Base-by-base conservation (phyloP, 2,888 invertebrate species). In the Lepidochitona cinerea region DNA sequence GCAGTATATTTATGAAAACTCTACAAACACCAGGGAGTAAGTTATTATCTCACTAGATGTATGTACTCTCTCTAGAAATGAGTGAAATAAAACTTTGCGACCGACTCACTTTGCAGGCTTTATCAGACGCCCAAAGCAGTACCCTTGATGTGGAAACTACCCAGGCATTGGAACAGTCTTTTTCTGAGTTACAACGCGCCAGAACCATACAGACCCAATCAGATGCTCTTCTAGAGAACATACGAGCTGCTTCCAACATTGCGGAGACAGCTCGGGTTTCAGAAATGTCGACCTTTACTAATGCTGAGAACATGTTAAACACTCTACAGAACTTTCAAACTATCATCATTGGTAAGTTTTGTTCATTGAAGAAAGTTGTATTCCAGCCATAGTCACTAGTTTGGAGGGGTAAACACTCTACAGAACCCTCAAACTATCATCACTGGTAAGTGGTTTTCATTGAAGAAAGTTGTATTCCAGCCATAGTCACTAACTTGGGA, bases 271-370 rank as follows among this genome's bases (percentile, higher is more conserved):
- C 73, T 14, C 36, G 52, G 41, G 32, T 18, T 7, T n/a, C 33
- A n/a, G 64, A 53, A 12, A 7, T 36, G 29, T 52, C n/a, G 9
- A n/a, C 49, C 9, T 73, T 73, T 37, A n/a, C 41, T 53, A 49
- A 37, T 26, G 73, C 73, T 7, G 29, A 69, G 9, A 53, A 52
- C 7, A 73, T 73, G 73, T 29, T 49, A 37, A 64, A 65, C n/a
- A 70, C 70, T 4, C 52, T 73, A 70, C 18, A 0, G 23, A 70
- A 70, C 64, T 73, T 73, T 36, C 35, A 52, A 29, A 36, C 70
- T 9, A 73, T 64, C 37, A 54, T 49, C 5, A 4, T 23, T n/a
- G 73, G 73, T 70, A 53, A 36, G 52, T n/a, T 0, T 12, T 0
- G 3, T 26, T 23, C 14, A 59, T 26, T 29, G 12, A 59, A 2